These are phyloP conservation scores for Lymantria monacha DNA, from an alignment of 2,888 invertebrate species.

Conservation along the genomic window DNA sequence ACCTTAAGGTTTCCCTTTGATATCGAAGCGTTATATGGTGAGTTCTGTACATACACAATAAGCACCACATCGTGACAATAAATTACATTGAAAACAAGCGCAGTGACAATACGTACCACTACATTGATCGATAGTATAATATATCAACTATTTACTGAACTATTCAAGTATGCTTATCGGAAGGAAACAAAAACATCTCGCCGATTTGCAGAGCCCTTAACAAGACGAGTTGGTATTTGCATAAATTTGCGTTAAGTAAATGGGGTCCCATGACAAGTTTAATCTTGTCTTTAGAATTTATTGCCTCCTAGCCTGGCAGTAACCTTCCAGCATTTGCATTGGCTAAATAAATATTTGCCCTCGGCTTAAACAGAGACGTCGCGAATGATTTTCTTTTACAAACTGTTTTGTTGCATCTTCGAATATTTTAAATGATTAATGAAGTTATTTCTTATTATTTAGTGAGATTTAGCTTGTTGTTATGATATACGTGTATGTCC, in stretches of 20 bases:
- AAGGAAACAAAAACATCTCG: conserved; percentile 65
- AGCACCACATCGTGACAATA: conserved; percentile 14
- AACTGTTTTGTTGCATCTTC: conserved; percentile 22
- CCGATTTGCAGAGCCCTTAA: conserved; percentile 53
- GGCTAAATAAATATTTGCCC: conserved; percentile 70
- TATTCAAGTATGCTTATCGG: conserved; percentile 39
- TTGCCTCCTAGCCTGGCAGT: conserved; percentile 64
- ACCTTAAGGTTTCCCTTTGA: conserved; percentile 28
- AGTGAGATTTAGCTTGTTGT: no score
- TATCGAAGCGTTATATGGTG: conserved; percentile 19
- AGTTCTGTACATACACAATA: conserved; percentile 11
- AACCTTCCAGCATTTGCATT: conserved; percentile 62
- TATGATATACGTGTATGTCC: no score
- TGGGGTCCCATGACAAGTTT: conserved; percentile 80
- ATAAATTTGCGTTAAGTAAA: conserved; percentile 82
- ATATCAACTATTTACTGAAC: conserved; percentile 40
- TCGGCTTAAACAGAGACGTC: conserved; percentile 47
- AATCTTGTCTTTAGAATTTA: conserved; percentile 80
- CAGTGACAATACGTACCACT: conserved; percentile 27
- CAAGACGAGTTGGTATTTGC: conserved; percentile 70
- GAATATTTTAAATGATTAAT: conserved; percentile 9
- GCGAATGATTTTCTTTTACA: conserved; percentile 36
- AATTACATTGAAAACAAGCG: conserved; percentile 16
- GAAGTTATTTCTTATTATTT: no score
- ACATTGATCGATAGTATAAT: conserved; percentile 35